Evolutionary conservation across 1,140 invertebrate species (phyloP), one percentile per base, ranked within the genome.

Genomic region (Hermetia illucens): DNA sequence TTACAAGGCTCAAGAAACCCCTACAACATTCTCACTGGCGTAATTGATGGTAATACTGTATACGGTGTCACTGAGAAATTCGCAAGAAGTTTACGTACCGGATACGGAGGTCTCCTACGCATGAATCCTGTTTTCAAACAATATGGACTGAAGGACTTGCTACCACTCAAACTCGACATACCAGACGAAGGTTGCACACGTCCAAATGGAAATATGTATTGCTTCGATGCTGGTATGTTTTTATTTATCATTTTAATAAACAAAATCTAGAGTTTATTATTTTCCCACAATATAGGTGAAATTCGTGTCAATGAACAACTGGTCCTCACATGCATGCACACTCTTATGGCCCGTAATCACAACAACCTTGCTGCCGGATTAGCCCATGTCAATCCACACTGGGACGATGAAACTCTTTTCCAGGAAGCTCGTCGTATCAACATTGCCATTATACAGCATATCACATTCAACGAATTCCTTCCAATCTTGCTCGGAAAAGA

Each of bases 331-430:
- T 87, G 85, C 43, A 86, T 91, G 78, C 88, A 92, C 59, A 91
- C 87, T 0, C 54, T 94, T 1, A 81, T 90, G 76, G 85, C 83
- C 0, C 64, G 85, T 22, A 83, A 89, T 55, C 88, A 94, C 55
- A 94, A 94, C 55, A 68, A 86, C 38, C 62, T 89, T 2, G 88
- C 88, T 1, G 74, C 74, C 35, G 79, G 66, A 17, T 58, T 94
- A 21, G 69, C 75, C 0, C 65, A 73, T 34, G 71, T 93, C 8
- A 95, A 95, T 64, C 86, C 87, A 2, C 88, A 93, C 51, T 94
- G 90, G 90, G 83, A 92, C 52, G 90, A 95, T 52, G 90, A 95
- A 63, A 91, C 77, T 0, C 54, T 96, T 1, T 98, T 83, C 68
- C 89, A 95, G 68, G 91, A 96, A 66, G 65, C 88, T 0, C 69